Evolutionary conservation across 2,888 invertebrate genomes (phyloP).

Genomic region (Drosophila lutescens): DNA sequence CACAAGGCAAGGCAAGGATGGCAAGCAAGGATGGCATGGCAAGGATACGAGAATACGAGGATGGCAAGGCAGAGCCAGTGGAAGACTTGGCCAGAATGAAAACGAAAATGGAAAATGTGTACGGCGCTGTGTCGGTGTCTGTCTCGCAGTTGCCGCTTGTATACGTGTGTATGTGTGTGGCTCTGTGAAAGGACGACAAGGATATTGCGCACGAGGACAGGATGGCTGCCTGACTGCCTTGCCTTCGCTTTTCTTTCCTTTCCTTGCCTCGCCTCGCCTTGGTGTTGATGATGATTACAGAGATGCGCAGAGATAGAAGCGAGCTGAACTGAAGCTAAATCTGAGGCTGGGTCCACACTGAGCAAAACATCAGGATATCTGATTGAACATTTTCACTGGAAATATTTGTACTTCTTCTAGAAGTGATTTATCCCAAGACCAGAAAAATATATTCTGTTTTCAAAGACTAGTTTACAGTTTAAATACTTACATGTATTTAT

Average conservation of each 20-base stretch:
- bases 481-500: no score
- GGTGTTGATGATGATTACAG: constrained; percentile 78
- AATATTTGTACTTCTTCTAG: not conserved
- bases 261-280: constrained; percentile 67
- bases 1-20: constrained; percentile 41
- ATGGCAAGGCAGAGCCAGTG: constrained; percentile 25
- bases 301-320: constrained; percentile 75
- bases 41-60: constrained; percentile 17
- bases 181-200: constrained; percentile 64
- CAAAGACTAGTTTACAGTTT: no score
- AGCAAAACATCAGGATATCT: not conserved
- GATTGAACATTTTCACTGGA: not conserved
- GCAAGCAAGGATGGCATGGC: constrained; percentile 25
- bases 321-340: constrained; percentile 47
- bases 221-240: constrained; percentile 60
- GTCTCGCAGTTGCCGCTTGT: constrained; percentile 25
- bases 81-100: constrained; percentile 68
- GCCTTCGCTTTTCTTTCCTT: constrained; percentile 42
- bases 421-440: not conserved
- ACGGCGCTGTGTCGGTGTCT: constrained; percentile 43
- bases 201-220: constrained; percentile 79
- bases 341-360: constrained; percentile 26
- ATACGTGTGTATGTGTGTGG: constrained; percentile 4
- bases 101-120: constrained; percentile 78
- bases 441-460: no score